phyloP scores from a whole-genome alignment of 2,888 invertebrate species.

The Platycheirus rosarum region DNA sequence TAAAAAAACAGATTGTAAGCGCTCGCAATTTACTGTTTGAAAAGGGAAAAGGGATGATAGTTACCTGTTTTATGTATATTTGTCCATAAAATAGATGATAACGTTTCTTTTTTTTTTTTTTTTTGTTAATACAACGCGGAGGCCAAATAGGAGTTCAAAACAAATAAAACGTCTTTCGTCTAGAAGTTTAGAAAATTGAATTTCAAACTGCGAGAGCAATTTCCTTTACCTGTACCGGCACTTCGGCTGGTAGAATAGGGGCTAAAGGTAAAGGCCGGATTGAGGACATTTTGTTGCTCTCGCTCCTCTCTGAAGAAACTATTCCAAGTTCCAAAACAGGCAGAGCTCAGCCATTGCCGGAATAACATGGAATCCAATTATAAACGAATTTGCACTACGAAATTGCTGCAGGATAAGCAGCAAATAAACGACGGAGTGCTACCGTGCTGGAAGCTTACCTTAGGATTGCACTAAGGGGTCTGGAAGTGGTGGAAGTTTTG shows the following conservation, averaged over 20 bases:
- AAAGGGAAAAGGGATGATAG: neutral
- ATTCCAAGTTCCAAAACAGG: constrained; percentile 18
- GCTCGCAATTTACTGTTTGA: constrained; percentile 57
- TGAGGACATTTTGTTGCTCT: constrained; percentile 8
- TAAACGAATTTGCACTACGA: constrained; percentile 65
- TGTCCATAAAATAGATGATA: constrained; percentile 24
- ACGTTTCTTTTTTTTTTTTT: constrained; percentile 7
- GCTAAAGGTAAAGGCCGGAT: neutral
- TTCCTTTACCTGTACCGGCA: constrained; percentile 35
- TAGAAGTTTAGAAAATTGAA: constrained; percentile 73
- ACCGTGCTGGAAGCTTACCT: neutral
- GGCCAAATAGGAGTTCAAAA: neutral
- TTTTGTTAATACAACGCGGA: constrained; percentile 45
- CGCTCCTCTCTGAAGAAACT: neutral
- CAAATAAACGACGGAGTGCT: constrained; percentile 30
- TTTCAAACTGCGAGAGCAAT: constrained; percentile 71
- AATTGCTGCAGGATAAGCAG: constrained; percentile 49
- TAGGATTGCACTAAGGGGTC: constrained; percentile 29
- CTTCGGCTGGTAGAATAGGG: neutral
- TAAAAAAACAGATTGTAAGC: constrained; percentile 41
- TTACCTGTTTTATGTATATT: constrained; percentile 39
- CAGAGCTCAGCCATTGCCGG: constrained; percentile 13
- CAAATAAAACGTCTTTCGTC: constrained; percentile 46
- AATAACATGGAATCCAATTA: constrained; percentile 74
- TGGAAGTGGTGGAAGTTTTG: neutral